Evolutionary conservation across 2,113 vertebrate genomes (phyloP).

Genomic region (Tringa solitaria): DNA sequence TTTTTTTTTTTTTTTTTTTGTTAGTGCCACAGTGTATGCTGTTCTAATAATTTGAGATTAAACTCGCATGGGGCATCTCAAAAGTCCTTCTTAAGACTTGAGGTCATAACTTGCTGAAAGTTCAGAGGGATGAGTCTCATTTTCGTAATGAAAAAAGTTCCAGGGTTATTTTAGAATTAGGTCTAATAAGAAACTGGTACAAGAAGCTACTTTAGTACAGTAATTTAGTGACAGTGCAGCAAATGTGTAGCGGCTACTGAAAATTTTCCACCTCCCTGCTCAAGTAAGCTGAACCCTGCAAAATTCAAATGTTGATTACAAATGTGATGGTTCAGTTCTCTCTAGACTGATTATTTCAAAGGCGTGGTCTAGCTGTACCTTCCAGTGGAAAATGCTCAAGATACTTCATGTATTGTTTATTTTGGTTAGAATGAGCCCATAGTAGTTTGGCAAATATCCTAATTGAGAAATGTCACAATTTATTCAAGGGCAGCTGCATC

Average conservation of each 20-base stretch:
- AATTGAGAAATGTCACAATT: neutral
- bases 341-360: neutral
- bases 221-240: conserved; percentile 10
- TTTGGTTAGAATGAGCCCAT: neutral
- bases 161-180: conserved; percentile 67
- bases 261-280: conserved; percentile 1
- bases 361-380: neutral
- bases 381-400: neutral
- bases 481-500: neutral
- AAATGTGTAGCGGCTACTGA: neutral
- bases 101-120: conserved; percentile 57
- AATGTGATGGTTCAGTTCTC: neutral
- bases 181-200: conserved; percentile 66
- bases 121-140: conserved; percentile 47
- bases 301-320: neutral
- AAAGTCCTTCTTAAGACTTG: conserved; percentile 57
- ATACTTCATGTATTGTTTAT: neutral
- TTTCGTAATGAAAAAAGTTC: conserved; percentile 41
- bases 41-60: conserved; percentile 40
- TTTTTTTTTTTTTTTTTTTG: neutral
- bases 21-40: neutral
- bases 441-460: neutral
- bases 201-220: conserved; percentile 42
- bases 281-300: neutral
- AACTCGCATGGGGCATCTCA: conserved; percentile 17